phyloP scores from a whole-genome alignment of 2,113 vertebrate genomes.

The Cervus canadensis region DNA sequence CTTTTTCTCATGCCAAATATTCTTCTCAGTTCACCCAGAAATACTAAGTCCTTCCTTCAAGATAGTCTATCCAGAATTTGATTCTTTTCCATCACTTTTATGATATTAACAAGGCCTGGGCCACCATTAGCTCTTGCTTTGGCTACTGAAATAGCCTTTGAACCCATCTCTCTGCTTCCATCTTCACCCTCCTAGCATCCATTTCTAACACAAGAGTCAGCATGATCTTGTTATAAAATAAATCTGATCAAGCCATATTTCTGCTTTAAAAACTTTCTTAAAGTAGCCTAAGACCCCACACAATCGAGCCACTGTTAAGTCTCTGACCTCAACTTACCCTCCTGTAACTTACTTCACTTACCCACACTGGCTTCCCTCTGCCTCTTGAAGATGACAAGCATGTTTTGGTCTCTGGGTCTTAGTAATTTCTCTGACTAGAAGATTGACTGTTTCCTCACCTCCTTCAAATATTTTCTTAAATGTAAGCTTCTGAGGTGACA shows the following conservation, averaged over 20 bases:
- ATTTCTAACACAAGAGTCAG: not conserved
- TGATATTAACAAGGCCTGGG: too few relatives aligned
- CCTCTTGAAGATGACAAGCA: not conserved
- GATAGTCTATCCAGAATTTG: not conserved
- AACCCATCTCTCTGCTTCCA: not conserved
- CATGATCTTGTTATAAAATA: not conserved
- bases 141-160: not conserved
- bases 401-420: not conserved
- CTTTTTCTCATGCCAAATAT: not conserved
- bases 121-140: not conserved
- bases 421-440: not conserved
- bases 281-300: not conserved
- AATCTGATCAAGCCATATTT: not conserved
- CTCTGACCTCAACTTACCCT: not conserved
- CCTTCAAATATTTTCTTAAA: not conserved
- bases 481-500: not conserved
- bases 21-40: not conserved
- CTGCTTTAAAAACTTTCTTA: not conserved
- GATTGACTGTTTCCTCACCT: not conserved
- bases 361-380: not conserved
- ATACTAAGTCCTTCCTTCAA: not conserved
- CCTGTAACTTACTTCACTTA: not conserved
- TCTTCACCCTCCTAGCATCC: not conserved
- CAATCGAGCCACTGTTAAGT: not conserved
- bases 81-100: not conserved